These are phyloP conservation scores for silkworm (Bombyx mori) DNA, from an alignment of 1,140 invertebrate genomes.

Conservation along the genomic window ASM3026992v2 NC_085133.1:3736501-3737000, in stretches of 20 bases:
- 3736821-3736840: slow-evolving; percentile 58
- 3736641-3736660: slow-evolving; percentile 63
- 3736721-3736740: slow-evolving; percentile 61
- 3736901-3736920: slow-evolving; percentile 68
- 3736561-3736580: slow-evolving; percentile 62
- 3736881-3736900: slow-evolving; percentile 69
- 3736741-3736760: slow-evolving; percentile 58
- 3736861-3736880: slow-evolving; percentile 62
- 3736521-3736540: slow-evolving; percentile 58
- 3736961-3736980: slow-evolving; percentile 51
- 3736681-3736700: slow-evolving; percentile 68
- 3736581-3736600: slow-evolving; percentile 62
- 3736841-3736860: slow-evolving; percentile 65
- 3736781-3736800: slow-evolving; percentile 60
- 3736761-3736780: slow-evolving; percentile 50
- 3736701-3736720: slow-evolving; percentile 71
- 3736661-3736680: slow-evolving; percentile 69
- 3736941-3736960: slow-evolving; percentile 67
- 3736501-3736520: slow-evolving; percentile 63
- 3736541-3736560: slow-evolving; percentile 57
- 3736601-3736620: slow-evolving; percentile 70
- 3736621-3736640: slow-evolving; percentile 68
- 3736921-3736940: slow-evolving; percentile 68
- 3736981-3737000: slow-evolving; percentile 61
- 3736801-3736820: slow-evolving; percentile 65